Base-by-base conservation (phyloP, 2,888 invertebrate species). In the Scelioninae gen. 2 region DNA sequence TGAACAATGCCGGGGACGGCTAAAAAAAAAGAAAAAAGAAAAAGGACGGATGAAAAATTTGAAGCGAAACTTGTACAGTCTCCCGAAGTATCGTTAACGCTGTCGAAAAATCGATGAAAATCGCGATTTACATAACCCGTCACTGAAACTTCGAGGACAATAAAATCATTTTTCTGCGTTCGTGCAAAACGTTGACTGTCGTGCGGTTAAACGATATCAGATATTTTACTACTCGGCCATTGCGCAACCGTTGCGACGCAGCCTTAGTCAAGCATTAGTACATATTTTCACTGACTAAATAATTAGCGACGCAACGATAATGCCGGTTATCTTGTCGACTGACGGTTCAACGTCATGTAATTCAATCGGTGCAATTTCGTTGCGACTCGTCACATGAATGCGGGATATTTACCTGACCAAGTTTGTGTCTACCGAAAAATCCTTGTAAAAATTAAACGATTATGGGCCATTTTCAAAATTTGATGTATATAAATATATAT, bases 191-290 rank as follows among this genome's bases (percentile, higher is more conserved):
- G 45, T 50, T 58, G 52, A 68, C 67, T 68, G 68, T 60, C 68
- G 58, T 68, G 68, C 68, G 45, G 68, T 68, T 68, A 52, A 68
- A 68, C 68, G 58, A 37, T 68, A 68, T 58, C 58, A 52, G 68
- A 61, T 60, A 69, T 61, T 72, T 67, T 55, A 58, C 43, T 53
- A 43, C 46, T 55, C 45, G 11, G 25, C 73, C 25, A 73, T 73
- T 73, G 73, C 67, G 73, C 61, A 73, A 67, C 55, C 19, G 48
- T 15, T 22, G 22, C 64, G 43, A 50, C 73, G 57, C 60, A 53
- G 61, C 65, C 65, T 73, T 67, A 61, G 53, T 60, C 55, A 67
- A 73, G 67, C 57, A 67, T 73, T 73, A 73, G 67, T 55, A 61
- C 50, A 16, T 55, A 67, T 67, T 73, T 73, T 61, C 73, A 55